phyloP scores from a whole-genome alignment of 1,140 invertebrate species.

The Papilio aristodemus region DNA sequence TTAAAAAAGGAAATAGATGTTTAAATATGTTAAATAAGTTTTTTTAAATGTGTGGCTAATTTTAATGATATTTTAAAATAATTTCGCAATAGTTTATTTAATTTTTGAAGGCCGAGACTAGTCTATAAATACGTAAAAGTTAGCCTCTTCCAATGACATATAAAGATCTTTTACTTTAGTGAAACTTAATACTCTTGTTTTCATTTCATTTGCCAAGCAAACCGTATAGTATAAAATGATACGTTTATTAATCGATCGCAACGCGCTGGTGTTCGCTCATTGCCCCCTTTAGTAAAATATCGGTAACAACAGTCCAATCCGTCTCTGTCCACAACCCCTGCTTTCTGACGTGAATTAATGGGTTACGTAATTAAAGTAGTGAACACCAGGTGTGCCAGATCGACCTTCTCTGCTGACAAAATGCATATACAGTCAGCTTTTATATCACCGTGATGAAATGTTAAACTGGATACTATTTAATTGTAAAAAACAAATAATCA shows the following conservation, averaged over 20 bases:
- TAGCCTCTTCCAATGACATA: too few relatives aligned
- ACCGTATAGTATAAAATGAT: neutral
- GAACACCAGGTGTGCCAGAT: conserved; percentile 61
- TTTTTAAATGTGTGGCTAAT: neutral
- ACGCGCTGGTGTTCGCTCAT: conserved; percentile 28
- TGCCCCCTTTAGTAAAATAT: conserved; percentile 33
- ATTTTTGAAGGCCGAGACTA: too few relatives aligned
- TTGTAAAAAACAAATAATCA: too few relatives aligned
- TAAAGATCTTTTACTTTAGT: neutral
- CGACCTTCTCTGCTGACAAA: conserved; percentile 31
- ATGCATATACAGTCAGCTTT: conserved; percentile 26
- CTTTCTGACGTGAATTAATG: conserved; percentile 65
- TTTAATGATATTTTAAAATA: neutral
- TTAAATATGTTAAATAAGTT: neutral
- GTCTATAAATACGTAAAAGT: too few relatives aligned
- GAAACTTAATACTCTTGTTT: too few relatives aligned
- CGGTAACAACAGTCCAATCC: conserved; percentile 51
- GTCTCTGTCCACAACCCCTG: conserved; percentile 64
- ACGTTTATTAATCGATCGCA: conserved; percentile 2
- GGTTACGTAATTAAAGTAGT: conserved; percentile 69
- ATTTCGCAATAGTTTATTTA: too few relatives aligned
- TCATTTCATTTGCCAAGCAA: neutral
- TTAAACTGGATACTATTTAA: neutral
- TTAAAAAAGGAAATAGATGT: neutral
- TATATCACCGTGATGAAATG: conserved; percentile 8